Base-by-base conservation (phyloP, 37 sponge, comb jelly and placozoan species). In the Amphimedon queenslandica region DNA sequence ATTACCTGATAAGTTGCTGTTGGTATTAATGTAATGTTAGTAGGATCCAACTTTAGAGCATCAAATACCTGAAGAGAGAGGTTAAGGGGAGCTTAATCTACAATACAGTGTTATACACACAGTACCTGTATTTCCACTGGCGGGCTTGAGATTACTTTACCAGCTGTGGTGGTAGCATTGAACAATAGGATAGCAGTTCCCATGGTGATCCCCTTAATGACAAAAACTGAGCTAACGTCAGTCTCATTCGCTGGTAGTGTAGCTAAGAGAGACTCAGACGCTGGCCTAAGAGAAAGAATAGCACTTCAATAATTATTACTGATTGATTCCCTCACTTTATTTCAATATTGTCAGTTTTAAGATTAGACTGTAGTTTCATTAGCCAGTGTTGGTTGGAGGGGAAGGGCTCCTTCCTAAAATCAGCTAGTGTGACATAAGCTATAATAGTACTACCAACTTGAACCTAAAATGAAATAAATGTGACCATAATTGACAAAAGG, bases 151-250 rank as follows among this genome's bases (percentile, higher is more conserved):
- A 94, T 40, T 21, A 83, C 67, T 28, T 76, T 38, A 2, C 87
- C 84, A 4, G 57, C 24, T 25, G 71, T 40, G 1, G 68, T 51
- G 38, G 87, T 90, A 34, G 77, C 88, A 51, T 94, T 94, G 84
- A 94, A 94, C 42, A 57, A 1, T 30, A 94, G 72, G 27, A 79
- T 72, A 36, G 94, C 69, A 55, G 65, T 70, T 23, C 94, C 94
- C 63, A 82, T 72, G 28, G 70, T 42, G 16, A 86, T 68, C 32
- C 92, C 92, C 36, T 82, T 30, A 8, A 90, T 81, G 6, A 37
- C 42, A 67, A 65, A 87, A 57, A 79, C 77, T 16, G 76, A 67
- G 58, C 83, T 57, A 10, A 43, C 53, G 3, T 24, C 57, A 18
- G 65, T 2, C 18, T 74, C 74, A 31, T 71, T 69, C 4, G 61